phyloP scores from a whole-genome alignment of 2,113 vertebrate genomes.

The Neogale vison region DNA sequence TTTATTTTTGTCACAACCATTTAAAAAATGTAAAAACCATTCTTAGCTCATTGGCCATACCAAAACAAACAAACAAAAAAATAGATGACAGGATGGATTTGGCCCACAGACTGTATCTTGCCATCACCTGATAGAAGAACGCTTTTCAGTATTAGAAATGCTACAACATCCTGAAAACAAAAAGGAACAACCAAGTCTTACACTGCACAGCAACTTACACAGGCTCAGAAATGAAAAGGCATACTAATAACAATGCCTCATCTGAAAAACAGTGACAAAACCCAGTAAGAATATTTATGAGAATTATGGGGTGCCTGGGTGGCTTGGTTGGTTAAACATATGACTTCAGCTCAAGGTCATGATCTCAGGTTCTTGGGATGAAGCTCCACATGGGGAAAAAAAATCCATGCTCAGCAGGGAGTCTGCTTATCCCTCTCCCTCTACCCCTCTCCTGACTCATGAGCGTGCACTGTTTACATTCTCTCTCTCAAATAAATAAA shows the following conservation, averaged over 20 bases:
- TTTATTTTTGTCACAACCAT: conserved; percentile 23
- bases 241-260: not conserved
- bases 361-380: not conserved
- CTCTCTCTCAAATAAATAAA: not conserved
- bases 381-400: not conserved
- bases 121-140: conserved; percentile 6
- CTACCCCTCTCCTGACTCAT: not conserved
- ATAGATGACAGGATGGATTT: not conserved
- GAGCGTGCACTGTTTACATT: not conserved
- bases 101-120: not conserved
- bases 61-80: not conserved
- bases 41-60: not conserved
- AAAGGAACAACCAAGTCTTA: not conserved
- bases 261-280: conserved; percentile 31
- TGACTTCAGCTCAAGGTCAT: not conserved
- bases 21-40: conserved; percentile 10
- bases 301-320: not conserved
- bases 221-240: conserved; percentile 25
- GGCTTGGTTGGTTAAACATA: not conserved
- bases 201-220: not conserved
- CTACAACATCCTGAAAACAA: not conserved
- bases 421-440: not conserved
- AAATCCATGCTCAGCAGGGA: not conserved
- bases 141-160: conserved; percentile 28
- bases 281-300: not conserved